Conservation (phyloP, 2,888 invertebrate species). For the Autographa gamma region DNA sequence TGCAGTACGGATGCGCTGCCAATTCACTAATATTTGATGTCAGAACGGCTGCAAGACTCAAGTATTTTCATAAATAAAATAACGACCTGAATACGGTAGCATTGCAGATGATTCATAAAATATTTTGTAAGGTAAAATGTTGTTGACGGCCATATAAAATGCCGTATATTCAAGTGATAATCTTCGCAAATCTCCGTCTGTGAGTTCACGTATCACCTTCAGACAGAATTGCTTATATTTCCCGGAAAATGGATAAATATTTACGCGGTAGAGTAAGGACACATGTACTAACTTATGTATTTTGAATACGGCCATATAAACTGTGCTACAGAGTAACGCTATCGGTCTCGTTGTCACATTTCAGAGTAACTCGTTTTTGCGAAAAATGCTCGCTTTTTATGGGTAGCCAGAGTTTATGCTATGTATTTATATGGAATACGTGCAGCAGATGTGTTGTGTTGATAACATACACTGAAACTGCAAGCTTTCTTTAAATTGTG, state of each 20-base stretch:
- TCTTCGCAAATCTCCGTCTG: not conserved
- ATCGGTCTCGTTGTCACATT: not conserved
- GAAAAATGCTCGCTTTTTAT: conserved; percentile 1
- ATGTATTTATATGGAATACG: not conserved
- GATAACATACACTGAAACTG: not conserved
- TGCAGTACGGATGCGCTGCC: not conserved
- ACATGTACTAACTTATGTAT: not conserved
- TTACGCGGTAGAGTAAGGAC: not conserved
- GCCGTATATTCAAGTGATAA: not conserved
- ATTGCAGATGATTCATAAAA: no score
- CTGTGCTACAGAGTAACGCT: not conserved
- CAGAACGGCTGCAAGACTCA: not conserved
- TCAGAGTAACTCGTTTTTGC: not conserved
- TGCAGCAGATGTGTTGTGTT: not conserved
- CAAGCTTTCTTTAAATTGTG: no score
- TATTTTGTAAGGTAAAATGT: not conserved
- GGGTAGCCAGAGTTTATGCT: not conserved
- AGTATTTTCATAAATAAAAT: no score
- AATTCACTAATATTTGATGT: not conserved
- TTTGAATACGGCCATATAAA: not conserved
- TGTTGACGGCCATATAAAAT: no score
- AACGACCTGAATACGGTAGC: no score
- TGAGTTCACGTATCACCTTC: not conserved
- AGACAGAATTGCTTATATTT: not conserved
- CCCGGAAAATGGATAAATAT: conserved; percentile 4